Evolutionary conservation across 2,113 vertebrate genomes (phyloP).

Genomic region (Oryzias woworae): DNA sequence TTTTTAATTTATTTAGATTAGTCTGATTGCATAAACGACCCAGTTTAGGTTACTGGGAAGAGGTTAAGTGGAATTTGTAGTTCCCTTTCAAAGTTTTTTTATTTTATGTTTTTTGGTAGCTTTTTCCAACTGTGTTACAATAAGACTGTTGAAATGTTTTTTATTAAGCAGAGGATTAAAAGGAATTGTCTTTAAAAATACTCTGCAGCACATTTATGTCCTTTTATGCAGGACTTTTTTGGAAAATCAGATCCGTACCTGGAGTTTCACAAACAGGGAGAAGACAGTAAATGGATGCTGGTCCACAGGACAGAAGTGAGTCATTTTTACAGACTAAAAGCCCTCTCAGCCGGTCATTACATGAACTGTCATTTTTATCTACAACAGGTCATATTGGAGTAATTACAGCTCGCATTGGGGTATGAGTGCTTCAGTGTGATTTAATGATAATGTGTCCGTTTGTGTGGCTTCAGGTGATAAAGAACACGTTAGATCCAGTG

Average conservation of each 20-base stretch:
- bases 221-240: constrained; percentile 89
- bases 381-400: constrained; percentile 4
- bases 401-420: not conserved
- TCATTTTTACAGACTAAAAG: constrained; percentile 4
- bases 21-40: too few relatives aligned
- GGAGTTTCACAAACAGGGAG: constrained; percentile 93
- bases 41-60: too few relatives aligned
- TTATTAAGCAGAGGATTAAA: not conserved
- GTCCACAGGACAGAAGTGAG: constrained; percentile 96
- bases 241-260: constrained; percentile 98
- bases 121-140: too few relatives aligned
- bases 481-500: constrained; percentile 93
- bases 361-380: constrained; percentile 16
- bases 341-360: constrained; percentile 12
- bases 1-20: too few relatives aligned
- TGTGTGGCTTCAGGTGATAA: constrained; percentile 86
- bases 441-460: constrained; percentile 6
- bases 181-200: not conserved
- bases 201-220: not conserved
- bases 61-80: too few relatives aligned
- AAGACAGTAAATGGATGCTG: constrained; percentile 97
- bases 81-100: too few relatives aligned
- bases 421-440: constrained; percentile 4
- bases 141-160: not conserved
- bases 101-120: too few relatives aligned